These are phyloP conservation scores for Mus caroli DNA, from an alignment of 2,797 vertebrate genomes.

Conservation along the genomic window DNA sequence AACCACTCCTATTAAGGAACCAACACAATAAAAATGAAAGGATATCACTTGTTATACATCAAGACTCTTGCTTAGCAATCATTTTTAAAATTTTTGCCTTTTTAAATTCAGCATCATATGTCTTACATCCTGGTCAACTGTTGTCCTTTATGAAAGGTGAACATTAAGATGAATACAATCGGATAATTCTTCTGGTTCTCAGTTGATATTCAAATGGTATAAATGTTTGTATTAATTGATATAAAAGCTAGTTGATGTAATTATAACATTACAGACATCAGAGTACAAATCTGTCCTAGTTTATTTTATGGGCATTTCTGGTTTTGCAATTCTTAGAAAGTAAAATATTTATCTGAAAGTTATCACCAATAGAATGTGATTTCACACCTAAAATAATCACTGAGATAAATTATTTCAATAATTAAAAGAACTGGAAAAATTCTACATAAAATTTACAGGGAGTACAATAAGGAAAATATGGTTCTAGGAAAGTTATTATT, in stretches of 20 bases:
- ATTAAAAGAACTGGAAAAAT: slow-evolving; percentile 22
- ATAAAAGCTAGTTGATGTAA: background rate
- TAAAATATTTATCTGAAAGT: slow-evolving; percentile 28
- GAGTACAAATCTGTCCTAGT: background rate
- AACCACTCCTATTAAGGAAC: slow-evolving; percentile 5
- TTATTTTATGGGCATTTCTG: slow-evolving; percentile 24
- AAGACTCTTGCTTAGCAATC: background rate
- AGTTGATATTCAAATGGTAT: background rate
- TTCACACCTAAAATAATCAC: background rate
- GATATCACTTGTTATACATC: background rate
- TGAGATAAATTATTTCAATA: slow-evolving; percentile 3
- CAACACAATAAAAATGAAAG: background rate
- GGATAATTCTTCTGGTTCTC: background rate
- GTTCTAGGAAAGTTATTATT: background rate
- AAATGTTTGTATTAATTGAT: background rate
- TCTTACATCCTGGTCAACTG: background rate
- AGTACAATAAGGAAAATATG: background rate
- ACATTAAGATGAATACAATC: slow-evolving; percentile 4
- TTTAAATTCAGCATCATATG: background rate
- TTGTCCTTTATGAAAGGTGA: slow-evolving; percentile 27
- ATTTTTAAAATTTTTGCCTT: background rate
- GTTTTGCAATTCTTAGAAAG: slow-evolving; percentile 1
- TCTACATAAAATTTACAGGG: background rate
- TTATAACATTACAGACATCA: background rate
- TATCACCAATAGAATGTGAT: slow-evolving; percentile 28